phyloP scores from a whole-genome alignment of 2,888 invertebrate species.

The Anaspis maculata region DNA sequence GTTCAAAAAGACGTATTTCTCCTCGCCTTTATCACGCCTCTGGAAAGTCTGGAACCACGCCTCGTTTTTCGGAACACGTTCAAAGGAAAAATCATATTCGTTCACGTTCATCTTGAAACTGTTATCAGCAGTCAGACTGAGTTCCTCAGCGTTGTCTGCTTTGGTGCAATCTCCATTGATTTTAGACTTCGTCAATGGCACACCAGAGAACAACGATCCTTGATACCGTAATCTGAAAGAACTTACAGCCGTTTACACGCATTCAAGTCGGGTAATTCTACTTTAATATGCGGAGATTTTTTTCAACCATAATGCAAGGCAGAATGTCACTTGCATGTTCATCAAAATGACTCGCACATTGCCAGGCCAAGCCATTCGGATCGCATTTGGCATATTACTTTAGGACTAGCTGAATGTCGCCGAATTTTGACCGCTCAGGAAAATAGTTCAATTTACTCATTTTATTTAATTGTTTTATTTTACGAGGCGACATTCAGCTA shows the following conservation, averaged over 20 bases:
- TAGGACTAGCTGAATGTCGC: no score
- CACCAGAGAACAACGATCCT: slow-evolving; percentile 36
- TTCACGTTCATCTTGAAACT: slow-evolving; percentile 43
- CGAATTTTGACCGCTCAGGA: no score
- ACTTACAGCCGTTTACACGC: slow-evolving; percentile 19
- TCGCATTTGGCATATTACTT: no score
- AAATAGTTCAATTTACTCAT: no score
- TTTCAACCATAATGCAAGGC: no score
- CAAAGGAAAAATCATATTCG: slow-evolving; percentile 65
- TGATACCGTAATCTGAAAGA: slow-evolving; percentile 38
- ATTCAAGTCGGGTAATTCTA: no score
- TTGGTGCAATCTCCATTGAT: slow-evolving; percentile 29
- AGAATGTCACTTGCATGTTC: no score
- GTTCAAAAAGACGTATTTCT: slow-evolving; percentile 52
- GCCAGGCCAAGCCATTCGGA: no score
- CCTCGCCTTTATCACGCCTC: slow-evolving; percentile 64
- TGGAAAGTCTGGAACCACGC: slow-evolving; percentile 74
- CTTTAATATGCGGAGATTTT: no score
- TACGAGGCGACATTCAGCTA: no score
- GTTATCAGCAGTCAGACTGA: slow-evolving; percentile 15
- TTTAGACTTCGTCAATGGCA: slow-evolving; percentile 25
- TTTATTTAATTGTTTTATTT: no score
- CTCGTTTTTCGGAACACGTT: slow-evolving; percentile 62
- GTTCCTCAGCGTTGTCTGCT: slow-evolving; percentile 16
- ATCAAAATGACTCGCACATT: no score